Conservation (phyloP, 2,797 vertebrate genomes). For the Threskiornis aethiopicus region DNA sequence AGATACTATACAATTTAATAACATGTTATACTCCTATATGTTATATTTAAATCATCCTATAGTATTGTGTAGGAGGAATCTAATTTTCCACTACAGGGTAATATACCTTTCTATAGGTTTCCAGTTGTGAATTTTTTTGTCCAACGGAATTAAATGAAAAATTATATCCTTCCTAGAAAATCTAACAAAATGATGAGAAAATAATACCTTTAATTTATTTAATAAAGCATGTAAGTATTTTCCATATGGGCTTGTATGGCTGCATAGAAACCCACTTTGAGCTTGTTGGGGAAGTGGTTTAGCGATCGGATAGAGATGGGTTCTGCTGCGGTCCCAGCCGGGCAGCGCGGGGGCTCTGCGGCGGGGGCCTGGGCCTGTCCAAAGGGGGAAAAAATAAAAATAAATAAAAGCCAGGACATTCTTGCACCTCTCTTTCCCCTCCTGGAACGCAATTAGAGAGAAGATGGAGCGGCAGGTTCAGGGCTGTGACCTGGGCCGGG, state of each 20-base stretch:
- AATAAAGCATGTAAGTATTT: not conserved
- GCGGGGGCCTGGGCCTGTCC: not conserved
- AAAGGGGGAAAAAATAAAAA: not conserved
- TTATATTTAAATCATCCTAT: conserved; percentile 35
- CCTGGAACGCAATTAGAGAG: not conserved
- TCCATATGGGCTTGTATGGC: not conserved
- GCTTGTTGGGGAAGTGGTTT: not conserved
- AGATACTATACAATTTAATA: conserved; percentile 48
- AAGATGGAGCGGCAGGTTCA: rapidly evolving
- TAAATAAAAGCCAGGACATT: not conserved
- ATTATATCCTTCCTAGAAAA: conserved; percentile 44
- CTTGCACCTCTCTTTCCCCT: not conserved
- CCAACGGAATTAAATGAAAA: conserved; percentile 24
- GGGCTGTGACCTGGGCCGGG: not conserved
- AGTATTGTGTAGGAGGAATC: conserved; percentile 52
- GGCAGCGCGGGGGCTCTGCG: not conserved
- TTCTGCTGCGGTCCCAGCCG: rapidly evolving
- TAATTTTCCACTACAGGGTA: conserved; percentile 28
- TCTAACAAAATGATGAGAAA: conserved; percentile 4
- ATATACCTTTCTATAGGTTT: conserved; percentile 30
- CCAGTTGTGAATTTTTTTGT: not conserved
- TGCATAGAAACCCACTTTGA: not conserved
- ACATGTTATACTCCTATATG: not conserved
- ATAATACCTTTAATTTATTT: conserved; percentile 39
- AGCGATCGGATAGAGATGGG: not conserved